Evolutionary conservation across 2,888 invertebrate species (phyloP).

Genomic region (Apoda limacodes): DNA sequence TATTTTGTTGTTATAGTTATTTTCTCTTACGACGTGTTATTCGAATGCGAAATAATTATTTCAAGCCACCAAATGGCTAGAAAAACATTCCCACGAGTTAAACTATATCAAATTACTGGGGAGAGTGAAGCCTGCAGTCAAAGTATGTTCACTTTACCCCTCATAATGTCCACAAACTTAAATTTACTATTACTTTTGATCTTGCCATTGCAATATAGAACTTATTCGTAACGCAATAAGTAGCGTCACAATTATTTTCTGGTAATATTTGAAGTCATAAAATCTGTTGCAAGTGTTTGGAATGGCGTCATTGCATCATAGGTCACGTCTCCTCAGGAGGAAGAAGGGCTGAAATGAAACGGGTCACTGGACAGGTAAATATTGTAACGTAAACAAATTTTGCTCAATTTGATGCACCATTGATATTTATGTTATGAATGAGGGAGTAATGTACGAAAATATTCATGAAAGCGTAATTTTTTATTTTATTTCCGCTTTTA

Average conservation of each 20-base stretch:
- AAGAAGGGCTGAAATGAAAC: slow-evolving; percentile 47
- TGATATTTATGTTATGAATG: slow-evolving; percentile 45
- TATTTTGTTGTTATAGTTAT: too few relatives aligned
- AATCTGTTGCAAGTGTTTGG: slow-evolving; percentile 55
- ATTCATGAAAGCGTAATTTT: too few relatives aligned
- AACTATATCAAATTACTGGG: slow-evolving; percentile 55
- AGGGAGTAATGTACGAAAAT: too few relatives aligned
- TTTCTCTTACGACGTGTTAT: too few relatives aligned
- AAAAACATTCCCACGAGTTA: slow-evolving; percentile 47
- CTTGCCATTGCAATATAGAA: too few relatives aligned
- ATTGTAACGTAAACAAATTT: slow-evolving; percentile 62
- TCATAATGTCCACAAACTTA: slow-evolving; percentile 24
- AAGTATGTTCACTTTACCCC: slow-evolving; percentile 39
- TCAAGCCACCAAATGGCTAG: slow-evolving; percentile 14
- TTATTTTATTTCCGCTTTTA: too few relatives aligned
- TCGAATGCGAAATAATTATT: too few relatives aligned
- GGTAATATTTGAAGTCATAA: too few relatives aligned
- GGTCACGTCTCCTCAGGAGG: slow-evolving; percentile 47
- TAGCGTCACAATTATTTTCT: too few relatives aligned
- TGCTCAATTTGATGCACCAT: slow-evolving; percentile 59
- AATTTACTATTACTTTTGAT: slow-evolving; percentile 1
- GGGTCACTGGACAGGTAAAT: slow-evolving; percentile 65
- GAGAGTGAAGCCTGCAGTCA: slow-evolving; percentile 30
- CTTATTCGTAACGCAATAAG: too few relatives aligned
- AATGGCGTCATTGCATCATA: slow-evolving; percentile 58